Conservation (phyloP, 2,797 vertebrate species). For the Sebastes kiyomatsui region DNA sequence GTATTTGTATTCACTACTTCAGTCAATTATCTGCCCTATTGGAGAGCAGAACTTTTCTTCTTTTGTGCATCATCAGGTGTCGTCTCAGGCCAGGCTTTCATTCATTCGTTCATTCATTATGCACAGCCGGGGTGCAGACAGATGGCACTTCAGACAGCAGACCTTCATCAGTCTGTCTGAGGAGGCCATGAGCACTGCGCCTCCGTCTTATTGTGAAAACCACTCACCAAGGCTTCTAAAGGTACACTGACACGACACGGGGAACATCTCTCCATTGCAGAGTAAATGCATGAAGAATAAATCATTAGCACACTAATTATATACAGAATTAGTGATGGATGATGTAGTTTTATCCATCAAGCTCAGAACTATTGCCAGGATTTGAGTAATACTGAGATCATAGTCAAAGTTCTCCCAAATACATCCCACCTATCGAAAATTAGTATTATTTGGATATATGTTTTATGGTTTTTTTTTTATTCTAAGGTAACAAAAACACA, state of each 20-base stretch:
- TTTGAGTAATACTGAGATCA: neutral
- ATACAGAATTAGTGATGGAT: neutral
- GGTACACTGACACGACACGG: neutral
- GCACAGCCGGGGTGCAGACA: conserved; percentile 30
- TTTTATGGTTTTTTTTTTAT: neutral
- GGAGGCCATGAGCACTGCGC: conserved; percentile 29
- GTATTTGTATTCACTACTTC: neutral
- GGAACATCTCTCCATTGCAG: conserved; percentile 3
- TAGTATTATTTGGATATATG: neutral
- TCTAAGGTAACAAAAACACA: no score
- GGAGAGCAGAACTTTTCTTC: neutral
- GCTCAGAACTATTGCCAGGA: neutral
- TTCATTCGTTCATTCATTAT: conserved; percentile 28
- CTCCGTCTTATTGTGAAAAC: conserved; percentile 31
- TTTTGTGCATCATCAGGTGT: conserved; percentile 37
- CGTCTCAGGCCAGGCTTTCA: conserved; percentile 1
- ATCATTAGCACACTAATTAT: neutral
- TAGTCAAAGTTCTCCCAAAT: neutral
- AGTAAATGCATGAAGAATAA: neutral
- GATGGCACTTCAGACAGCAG: conserved; percentile 61
- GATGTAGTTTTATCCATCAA: neutral
- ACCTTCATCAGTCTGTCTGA: conserved; percentile 54
- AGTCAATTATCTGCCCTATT: neutral
- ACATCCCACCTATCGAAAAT: neutral
- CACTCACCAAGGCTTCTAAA: conserved; percentile 35